phyloP scores from a whole-genome alignment of 2,113 vertebrate species.

The Hymenochirus boettgeri region DNA sequence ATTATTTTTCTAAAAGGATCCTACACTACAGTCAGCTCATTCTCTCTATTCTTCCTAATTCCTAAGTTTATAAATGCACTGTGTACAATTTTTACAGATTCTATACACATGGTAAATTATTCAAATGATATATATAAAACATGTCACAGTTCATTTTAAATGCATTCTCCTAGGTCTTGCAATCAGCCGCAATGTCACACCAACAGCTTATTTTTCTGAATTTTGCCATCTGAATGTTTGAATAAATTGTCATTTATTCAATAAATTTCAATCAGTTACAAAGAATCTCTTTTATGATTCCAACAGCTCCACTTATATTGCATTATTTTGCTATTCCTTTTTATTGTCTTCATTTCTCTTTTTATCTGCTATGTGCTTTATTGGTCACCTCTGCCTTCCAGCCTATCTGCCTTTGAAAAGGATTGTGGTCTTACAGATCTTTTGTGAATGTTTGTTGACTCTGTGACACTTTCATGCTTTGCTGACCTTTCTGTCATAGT shows the following conservation, averaged over 20 bases:
- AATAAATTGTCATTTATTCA: constrained; percentile 68
- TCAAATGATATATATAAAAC: constrained; percentile 56
- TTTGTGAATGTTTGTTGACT: constrained; percentile 62
- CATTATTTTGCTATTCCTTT: constrained; percentile 55
- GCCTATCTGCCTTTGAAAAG: constrained; percentile 52
- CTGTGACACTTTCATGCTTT: constrained; percentile 63
- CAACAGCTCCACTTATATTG: constrained; percentile 55
- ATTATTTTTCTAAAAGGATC: no score
- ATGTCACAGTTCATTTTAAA: constrained; percentile 55
- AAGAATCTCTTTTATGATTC: constrained; percentile 56
- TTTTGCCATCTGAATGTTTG: constrained; percentile 60
- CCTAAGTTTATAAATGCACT: background rate
- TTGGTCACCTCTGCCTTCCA: constrained; percentile 53
- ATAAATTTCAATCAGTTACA: constrained; percentile 61
- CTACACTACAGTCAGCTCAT: no score
- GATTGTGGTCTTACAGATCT: constrained; percentile 65
- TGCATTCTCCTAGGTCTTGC: constrained; percentile 52
- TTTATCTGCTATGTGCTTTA: constrained; percentile 49
- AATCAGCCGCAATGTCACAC: constrained; percentile 54
- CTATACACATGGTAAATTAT: constrained; percentile 64
- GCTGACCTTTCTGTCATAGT: constrained; percentile 71
- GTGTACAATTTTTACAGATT: constrained; percentile 54
- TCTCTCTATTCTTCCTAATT: background rate
- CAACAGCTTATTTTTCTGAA: constrained; percentile 58
- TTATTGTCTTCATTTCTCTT: constrained; percentile 52